A percentile compares a stretch with the other conserved stretches of the same genome.
phyloP scores from a whole-genome alignment of 2,113 vertebrate species.

The Albula goreensis region DNA sequence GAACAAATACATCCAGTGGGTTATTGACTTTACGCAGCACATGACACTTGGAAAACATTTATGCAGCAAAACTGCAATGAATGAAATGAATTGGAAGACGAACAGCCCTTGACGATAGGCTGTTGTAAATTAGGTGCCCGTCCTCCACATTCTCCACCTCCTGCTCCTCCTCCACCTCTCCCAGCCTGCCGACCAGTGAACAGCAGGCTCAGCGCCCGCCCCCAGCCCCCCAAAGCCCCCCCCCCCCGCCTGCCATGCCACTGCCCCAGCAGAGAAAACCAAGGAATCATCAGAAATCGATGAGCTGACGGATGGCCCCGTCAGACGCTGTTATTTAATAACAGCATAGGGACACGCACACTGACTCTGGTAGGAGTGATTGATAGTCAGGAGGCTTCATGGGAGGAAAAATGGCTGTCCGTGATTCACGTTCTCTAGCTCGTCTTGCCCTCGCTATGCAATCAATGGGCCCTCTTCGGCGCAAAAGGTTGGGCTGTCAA shows the following conservation, averaged over 20 bases:
- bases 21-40: too few relatives aligned
- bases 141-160: neutral
- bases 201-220: neutral
- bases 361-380: conserved; percentile 20
- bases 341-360: conserved; percentile 3
- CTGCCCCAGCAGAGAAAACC: conserved; percentile 2
- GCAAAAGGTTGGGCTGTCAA: neutral
- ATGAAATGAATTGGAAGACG: too few relatives aligned
- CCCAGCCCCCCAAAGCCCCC: neutral
- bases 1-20: too few relatives aligned
- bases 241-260: neutral
- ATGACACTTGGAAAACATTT: too few relatives aligned
- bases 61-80: too few relatives aligned
- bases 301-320: conserved; percentile 36
- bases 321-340: conserved; percentile 23
- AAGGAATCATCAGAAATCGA: conserved; percentile 47
- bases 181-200: neutral
- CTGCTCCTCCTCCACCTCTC: neutral
- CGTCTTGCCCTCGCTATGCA: neutral
- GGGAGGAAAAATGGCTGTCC: neutral
- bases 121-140: too few relatives aligned
- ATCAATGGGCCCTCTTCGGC: neutral
- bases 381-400: neutral
- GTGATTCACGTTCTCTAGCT: neutral
- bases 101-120: too few relatives aligned